Evolutionary conservation across 2,888 invertebrate genomes (phyloP).

Genomic region (Macrosiphum euphorbiae): DNA sequence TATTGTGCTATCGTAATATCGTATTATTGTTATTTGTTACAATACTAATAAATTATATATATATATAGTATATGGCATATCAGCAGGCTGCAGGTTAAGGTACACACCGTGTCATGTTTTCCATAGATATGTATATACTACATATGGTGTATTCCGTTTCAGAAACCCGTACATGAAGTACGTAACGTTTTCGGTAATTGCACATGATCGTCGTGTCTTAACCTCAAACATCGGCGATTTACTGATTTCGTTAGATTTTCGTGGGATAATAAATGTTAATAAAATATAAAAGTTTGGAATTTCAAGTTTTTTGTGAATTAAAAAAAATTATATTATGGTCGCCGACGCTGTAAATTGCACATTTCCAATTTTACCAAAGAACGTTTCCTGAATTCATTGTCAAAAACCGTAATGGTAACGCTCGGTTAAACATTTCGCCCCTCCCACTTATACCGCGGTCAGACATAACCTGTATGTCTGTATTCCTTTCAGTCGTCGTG

Average conservation of each 20-base stretch:
- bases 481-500: neutral
- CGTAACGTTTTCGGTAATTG: neutral
- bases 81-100: too few relatives aligned
- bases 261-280: neutral
- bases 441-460: neutral
- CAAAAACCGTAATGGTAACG: neutral
- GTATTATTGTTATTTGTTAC: too few relatives aligned
- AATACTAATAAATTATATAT: too few relatives aligned
- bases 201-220: neutral
- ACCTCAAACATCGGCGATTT: neutral
- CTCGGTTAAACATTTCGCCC: neutral
- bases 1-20: too few relatives aligned
- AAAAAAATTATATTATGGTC: neutral
- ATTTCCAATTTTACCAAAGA: neutral
- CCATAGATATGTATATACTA: neutral
- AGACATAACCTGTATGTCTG: conserved; percentile 48
- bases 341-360: neutral
- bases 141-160: neutral
- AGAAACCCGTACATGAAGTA: neutral
- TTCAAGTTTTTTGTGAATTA: neutral
- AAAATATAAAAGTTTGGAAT: neutral
- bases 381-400: neutral
- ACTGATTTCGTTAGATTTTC: neutral
- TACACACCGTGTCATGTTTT: neutral
- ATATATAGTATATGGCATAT: too few relatives aligned